phyloP scores from a whole-genome alignment of 2,113 vertebrate genomes.

The Heptranchias perlo region DNA sequence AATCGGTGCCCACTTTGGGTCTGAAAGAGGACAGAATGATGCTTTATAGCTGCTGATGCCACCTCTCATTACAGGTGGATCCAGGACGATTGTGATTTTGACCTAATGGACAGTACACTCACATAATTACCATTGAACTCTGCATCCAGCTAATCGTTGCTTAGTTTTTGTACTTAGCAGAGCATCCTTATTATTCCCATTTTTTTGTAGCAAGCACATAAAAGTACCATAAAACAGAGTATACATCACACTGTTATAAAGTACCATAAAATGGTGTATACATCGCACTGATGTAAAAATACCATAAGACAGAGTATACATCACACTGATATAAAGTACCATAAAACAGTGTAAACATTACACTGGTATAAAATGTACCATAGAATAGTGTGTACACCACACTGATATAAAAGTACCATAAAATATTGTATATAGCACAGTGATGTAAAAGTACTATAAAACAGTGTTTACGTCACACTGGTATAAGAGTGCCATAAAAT shows the following conservation, averaged over 20 bases:
- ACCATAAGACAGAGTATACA: not conserved
- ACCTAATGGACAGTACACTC: not conserved
- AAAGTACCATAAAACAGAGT: not conserved
- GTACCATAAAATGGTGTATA: not conserved
- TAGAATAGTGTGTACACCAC: not conserved
- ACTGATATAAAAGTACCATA: not conserved
- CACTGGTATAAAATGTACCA: not conserved
- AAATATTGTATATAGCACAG: not conserved
- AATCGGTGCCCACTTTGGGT: not conserved
- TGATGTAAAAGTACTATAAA: not conserved
- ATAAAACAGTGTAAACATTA: not conserved
- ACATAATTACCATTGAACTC: not conserved
- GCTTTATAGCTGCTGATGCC: not conserved
- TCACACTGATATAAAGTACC: not conserved
- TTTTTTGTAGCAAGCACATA: not conserved
- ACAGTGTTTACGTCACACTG: not conserved
- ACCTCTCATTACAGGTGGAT: not conserved
- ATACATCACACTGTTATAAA: not conserved
- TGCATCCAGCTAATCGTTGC: not conserved
- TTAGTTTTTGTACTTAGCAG: not conserved
- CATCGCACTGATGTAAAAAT: not conserved
- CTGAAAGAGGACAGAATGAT: not conserved
- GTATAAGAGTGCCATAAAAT: not conserved
- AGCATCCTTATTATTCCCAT: not conserved
- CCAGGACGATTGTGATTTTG: not conserved